Conservation (phyloP, 35 echinoderm and acorn worm species). For the Holothuria glaberrima region DNA sequence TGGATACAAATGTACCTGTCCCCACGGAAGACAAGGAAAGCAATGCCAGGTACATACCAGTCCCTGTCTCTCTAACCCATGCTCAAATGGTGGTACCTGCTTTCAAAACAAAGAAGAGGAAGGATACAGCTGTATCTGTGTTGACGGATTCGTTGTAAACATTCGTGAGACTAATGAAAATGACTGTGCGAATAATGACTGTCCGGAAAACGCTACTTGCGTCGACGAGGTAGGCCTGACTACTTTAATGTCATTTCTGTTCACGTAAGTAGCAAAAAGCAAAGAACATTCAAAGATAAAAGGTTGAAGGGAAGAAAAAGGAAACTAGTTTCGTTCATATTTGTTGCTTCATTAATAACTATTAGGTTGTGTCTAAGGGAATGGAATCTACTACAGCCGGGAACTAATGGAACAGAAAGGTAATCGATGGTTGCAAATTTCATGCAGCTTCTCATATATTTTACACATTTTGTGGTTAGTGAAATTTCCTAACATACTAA, state of each 20-base stretch:
- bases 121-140: neutral
- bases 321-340: no score
- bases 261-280: no score
- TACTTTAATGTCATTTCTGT: neutral
- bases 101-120: neutral
- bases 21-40: neutral
- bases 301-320: no score
- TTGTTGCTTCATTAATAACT: no score
- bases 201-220: conserved; percentile 13
- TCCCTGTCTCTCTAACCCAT: neutral
- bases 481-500: no score
- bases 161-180: neutral
- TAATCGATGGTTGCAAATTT: no score
- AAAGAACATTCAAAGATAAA: no score
- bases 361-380: no score
- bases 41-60: neutral
- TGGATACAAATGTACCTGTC: conserved; percentile 8
- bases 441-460: no score
- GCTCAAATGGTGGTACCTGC: conserved; percentile 35
- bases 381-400: no score
- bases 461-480: no score
- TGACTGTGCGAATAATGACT: conserved; percentile 4
- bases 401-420: no score
- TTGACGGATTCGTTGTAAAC: neutral
- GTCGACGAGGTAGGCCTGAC: conserved; percentile 3